phyloP scores from a whole-genome alignment of 2,888 invertebrate genomes.

The Eristalis intricaria region DNA sequence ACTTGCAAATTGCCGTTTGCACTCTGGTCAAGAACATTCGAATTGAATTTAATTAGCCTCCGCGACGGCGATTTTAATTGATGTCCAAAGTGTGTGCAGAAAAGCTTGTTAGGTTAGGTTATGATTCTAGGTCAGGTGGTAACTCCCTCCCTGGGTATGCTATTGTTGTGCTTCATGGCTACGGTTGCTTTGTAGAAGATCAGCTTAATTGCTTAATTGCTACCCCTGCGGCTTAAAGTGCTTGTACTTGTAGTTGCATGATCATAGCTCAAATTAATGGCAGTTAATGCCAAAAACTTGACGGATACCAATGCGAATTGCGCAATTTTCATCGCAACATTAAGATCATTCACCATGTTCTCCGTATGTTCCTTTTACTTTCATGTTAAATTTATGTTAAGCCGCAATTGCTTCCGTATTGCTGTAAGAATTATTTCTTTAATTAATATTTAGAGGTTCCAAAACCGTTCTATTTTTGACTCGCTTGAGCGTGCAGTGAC shows the following conservation, averaged over 20 bases:
- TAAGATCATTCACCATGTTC: background rate
- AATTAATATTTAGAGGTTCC: background rate
- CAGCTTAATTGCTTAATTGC: conserved; percentile 3
- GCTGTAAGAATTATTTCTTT: background rate
- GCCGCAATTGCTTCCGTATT: background rate
- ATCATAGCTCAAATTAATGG: background rate
- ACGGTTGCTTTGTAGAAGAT: background rate
- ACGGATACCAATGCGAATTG: background rate
- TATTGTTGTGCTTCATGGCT: background rate
- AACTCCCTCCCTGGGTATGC: background rate
- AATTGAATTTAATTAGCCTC: background rate
- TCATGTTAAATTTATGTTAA: background rate
- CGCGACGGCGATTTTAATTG: background rate
- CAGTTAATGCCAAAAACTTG: background rate
- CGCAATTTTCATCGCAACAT: background rate
- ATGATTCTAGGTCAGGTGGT: conserved; percentile 14
- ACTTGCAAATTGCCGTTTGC: background rate
- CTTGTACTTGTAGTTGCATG: background rate
- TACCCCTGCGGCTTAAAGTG: background rate
- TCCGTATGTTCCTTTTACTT: background rate
- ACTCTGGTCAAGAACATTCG: conserved; percentile 14
- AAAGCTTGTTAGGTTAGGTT: background rate
- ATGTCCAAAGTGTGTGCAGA: background rate
- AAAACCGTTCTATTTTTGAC: background rate
- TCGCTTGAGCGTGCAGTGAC: background rate